A percentile compares a stretch with the other conserved stretches of the same genome.
Conservation (phyloP, 2,113 vertebrate species). For the Lates calcarifer region DNA sequence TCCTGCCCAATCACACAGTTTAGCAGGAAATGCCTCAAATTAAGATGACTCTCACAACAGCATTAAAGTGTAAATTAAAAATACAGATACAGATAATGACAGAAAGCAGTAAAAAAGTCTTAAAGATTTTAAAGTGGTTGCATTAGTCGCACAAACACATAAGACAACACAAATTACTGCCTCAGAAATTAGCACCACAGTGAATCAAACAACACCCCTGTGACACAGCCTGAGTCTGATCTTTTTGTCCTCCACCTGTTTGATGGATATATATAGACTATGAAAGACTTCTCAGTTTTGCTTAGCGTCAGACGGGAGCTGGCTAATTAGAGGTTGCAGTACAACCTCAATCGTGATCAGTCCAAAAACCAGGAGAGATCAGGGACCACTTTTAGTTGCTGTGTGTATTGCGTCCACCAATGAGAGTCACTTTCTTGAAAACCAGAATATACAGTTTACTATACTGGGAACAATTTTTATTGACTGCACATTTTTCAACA, state of each 20-base stretch:
- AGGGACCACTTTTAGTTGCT: neutral
- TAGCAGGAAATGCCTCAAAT: too few relatives aligned
- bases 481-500: too few relatives aligned
- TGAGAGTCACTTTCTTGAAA: neutral
- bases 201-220: too few relatives aligned
- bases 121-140: too few relatives aligned
- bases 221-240: neutral
- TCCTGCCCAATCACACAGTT: too few relatives aligned
- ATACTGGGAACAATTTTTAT: neutral
- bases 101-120: too few relatives aligned
- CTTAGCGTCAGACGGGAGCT: constrained; percentile 9
- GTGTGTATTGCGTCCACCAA: neutral
- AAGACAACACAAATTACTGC: neutral
- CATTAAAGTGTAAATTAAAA: too few relatives aligned
- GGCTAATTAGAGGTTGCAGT: constrained; percentile 22
- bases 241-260: neutral
- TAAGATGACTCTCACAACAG: too few relatives aligned
- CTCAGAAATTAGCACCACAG: neutral
- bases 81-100: too few relatives aligned
- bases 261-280: constrained; percentile 31
- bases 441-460: neutral
- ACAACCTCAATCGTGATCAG: neutral
- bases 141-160: too few relatives aligned
- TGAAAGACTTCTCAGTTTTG: constrained; percentile 22
- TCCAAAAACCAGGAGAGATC: neutral